These are phyloP conservation scores for Notothenia rossii DNA, from an alignment of 2,113 vertebrate genomes.

Conservation along the genomic window DNA sequence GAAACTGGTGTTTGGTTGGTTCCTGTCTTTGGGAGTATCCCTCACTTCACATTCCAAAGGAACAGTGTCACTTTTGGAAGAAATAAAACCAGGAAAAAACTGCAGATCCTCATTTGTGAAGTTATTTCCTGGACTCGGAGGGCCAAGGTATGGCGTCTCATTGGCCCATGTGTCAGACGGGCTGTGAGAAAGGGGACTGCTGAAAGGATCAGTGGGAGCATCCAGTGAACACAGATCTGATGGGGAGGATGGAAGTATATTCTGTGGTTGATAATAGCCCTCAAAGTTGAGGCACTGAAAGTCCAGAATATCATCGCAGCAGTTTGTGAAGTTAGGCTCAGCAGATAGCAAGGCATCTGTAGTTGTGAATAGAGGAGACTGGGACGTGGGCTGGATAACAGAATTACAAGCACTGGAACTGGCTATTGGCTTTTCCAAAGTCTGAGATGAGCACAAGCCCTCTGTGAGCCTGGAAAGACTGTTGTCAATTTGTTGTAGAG, in stretches of 20 bases:
- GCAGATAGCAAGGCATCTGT: conserved; percentile 77
- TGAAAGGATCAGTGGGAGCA: conserved; percentile 83
- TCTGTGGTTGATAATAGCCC: conserved; percentile 83
- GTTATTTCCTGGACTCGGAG: conserved; percentile 83
- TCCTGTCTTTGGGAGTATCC: conserved; percentile 74
- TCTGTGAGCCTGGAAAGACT: conserved; percentile 82
- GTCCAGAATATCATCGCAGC: conserved; percentile 84
- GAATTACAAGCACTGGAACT: conserved; percentile 60
- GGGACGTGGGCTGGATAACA: conserved; percentile 74
- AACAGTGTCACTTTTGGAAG: conserved; percentile 74
- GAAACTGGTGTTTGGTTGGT: conserved; percentile 46
- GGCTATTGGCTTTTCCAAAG: conserved; percentile 71
- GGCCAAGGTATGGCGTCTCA: conserved; percentile 83
- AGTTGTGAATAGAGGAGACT: conserved; percentile 76
- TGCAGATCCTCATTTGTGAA: conserved; percentile 81
- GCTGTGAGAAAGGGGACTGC: conserved; percentile 85
- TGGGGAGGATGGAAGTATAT: conserved; percentile 79
- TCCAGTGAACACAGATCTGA: conserved; percentile 83
- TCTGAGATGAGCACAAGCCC: conserved; percentile 80
- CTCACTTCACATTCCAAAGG: conserved; percentile 68
- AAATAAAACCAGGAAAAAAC: conserved; percentile 79
- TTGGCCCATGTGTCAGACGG: conserved; percentile 82
- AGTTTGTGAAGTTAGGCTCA: conserved; percentile 83
- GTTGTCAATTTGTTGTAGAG: conserved; percentile 83
- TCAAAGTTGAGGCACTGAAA: conserved; percentile 86